These are phyloP conservation scores for Semotilus atromaculatus DNA, from an alignment of 2,797 vertebrate species.

Conservation along the genomic window DNA sequence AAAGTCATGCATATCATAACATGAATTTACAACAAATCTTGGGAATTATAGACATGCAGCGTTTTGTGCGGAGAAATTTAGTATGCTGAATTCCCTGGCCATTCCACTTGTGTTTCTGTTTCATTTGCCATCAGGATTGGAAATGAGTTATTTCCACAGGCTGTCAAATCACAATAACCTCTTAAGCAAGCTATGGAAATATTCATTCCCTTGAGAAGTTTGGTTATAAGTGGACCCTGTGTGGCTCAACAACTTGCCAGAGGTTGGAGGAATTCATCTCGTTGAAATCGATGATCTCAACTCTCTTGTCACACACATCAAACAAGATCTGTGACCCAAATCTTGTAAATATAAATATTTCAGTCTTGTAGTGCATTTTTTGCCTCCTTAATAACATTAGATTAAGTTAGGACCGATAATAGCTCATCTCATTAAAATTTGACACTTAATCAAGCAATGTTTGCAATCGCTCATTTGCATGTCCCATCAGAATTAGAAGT, in stretches of 20 bases:
- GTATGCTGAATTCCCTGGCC: constrained; percentile 5
- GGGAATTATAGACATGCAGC: neutral
- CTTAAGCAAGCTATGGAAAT: constrained; percentile 49
- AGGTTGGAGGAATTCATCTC: constrained; percentile 34
- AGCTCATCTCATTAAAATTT: constrained; percentile 64
- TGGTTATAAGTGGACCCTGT: constrained; percentile 37
- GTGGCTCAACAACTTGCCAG: constrained; percentile 27
- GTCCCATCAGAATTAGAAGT: constrained; percentile 45
- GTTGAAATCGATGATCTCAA: constrained; percentile 38
- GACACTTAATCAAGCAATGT: constrained; percentile 65
- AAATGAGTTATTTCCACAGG: constrained; percentile 45
- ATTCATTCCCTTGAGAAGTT: constrained; percentile 33
- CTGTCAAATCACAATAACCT: constrained; percentile 43
- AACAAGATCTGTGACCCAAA: constrained; percentile 31
- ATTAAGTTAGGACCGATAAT: constrained; percentile 60
- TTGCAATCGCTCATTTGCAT: constrained; percentile 58
- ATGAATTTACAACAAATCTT: neutral
- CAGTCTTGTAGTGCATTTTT: constrained; percentile 49
- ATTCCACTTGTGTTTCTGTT: constrained; percentile 23
- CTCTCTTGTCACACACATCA: constrained; percentile 33
- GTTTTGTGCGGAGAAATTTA: constrained; percentile 10
- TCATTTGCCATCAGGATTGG: constrained; percentile 44
- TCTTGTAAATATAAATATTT: constrained; percentile 52
- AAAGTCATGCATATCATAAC: neutral
- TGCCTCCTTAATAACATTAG: constrained; percentile 55